phyloP scores from a whole-genome alignment of 1,140 invertebrate species.

The Leptinotarsa defecta region DNA sequence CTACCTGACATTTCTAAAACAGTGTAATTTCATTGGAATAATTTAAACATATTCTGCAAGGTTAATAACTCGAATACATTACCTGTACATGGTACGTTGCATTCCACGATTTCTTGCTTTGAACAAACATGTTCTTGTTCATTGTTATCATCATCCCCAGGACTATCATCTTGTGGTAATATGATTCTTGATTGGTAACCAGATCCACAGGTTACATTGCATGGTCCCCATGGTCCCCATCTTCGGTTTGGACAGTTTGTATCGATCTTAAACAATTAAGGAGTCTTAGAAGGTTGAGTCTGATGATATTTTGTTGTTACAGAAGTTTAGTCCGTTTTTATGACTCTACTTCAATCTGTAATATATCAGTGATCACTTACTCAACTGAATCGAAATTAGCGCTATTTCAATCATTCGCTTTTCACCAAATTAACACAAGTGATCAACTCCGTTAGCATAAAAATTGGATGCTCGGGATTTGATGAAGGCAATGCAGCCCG shows the following conservation, averaged over 20 bases:
- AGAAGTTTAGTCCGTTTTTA: too few relatives aligned
- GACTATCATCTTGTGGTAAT: conserved; percentile 10
- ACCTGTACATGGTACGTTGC: conserved; percentile 37
- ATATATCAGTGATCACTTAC: too few relatives aligned
- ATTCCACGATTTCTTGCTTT: conserved; percentile 54
- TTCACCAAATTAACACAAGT: too few relatives aligned
- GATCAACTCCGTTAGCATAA: too few relatives aligned
- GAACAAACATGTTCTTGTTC: conserved; percentile 51
- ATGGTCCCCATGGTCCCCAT: conserved; percentile 79
- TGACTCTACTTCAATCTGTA: too few relatives aligned
- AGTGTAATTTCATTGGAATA: neutral
- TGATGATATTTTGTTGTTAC: too few relatives aligned
- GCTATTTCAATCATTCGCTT: too few relatives aligned
- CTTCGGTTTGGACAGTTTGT: conserved; percentile 43
- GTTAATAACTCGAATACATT: neutral
- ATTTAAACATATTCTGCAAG: neutral
- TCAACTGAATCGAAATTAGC: too few relatives aligned
- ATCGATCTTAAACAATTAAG: conserved; percentile 7
- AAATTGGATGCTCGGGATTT: too few relatives aligned
- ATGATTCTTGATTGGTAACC: conserved; percentile 70
- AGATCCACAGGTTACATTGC: conserved; percentile 76
- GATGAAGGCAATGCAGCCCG: too few relatives aligned
- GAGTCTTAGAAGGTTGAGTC: neutral
- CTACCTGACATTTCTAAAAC: too few relatives aligned
- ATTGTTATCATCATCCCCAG: conserved; percentile 42